Conservation (phyloP, 1,140 invertebrate genomes). For the Octopus bimaculoides region DNA sequence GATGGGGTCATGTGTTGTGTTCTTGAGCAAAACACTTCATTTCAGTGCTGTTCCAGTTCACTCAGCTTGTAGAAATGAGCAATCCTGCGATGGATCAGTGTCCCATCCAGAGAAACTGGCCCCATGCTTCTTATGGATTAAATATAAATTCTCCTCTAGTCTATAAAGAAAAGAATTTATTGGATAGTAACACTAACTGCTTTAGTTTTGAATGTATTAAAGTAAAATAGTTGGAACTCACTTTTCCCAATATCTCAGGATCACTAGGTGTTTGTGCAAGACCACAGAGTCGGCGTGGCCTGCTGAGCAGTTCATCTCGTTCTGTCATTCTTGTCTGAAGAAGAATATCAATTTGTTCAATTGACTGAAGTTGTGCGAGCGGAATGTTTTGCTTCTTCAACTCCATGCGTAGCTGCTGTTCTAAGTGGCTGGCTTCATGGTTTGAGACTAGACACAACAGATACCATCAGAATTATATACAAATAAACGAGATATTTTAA, state of each 20-base stretch:
- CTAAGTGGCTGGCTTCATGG: slow-evolving; percentile 43
- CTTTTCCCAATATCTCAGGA: slow-evolving; percentile 52
- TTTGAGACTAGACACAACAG: slow-evolving; percentile 39
- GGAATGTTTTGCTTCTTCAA: slow-evolving; percentile 43
- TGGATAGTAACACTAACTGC: too few species aligned
- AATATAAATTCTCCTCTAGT: too few species aligned
- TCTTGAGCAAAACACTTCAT: too few species aligned
- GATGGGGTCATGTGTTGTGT: too few species aligned
- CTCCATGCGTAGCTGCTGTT: slow-evolving; percentile 39
- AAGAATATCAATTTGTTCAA: slow-evolving; percentile 41
- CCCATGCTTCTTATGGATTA: too few species aligned
- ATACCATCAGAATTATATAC: not conserved
- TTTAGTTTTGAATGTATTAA: too few species aligned
- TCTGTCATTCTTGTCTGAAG: slow-evolving; percentile 35
- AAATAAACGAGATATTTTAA: too few species aligned
- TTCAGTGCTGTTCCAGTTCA: too few species aligned
- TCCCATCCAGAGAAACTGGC: too few species aligned
- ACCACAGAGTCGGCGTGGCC: slow-evolving; percentile 42
- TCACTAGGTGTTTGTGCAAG: slow-evolving; percentile 37
- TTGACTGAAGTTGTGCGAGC: slow-evolving; percentile 20
- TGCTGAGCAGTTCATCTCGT: slow-evolving; percentile 34
- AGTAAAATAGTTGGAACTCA: slow-evolving; percentile 16
- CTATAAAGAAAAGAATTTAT: too few species aligned
- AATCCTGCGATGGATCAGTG: too few species aligned
- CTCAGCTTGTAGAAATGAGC: too few species aligned